Base-by-base conservation (phyloP, 2,797 vertebrate species). In the Macroramphosus scolopax region DNA sequence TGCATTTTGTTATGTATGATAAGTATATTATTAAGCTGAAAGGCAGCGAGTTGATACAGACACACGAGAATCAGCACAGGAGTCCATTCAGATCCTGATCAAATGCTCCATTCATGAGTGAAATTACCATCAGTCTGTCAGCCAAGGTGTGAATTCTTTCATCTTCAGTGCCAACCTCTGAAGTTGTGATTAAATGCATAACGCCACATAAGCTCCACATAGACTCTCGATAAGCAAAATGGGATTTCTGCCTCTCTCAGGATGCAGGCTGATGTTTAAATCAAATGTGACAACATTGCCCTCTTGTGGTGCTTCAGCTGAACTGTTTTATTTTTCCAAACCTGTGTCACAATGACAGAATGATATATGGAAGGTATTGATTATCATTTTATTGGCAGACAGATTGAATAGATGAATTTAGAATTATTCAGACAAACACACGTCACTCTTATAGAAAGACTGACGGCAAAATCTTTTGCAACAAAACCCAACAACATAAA, bases 61-160 rank as follows among this genome's bases (percentile, higher is more conserved):
- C 77, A 64, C 77, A 78, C 47, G 64, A 81, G 73, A 78, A 72
- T 78, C 65, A 51, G 72, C 69, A 77, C 68, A 53, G 78, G 64
- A 78, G 69, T 85, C 79, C 79, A 84, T 87, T 87, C 78, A 82
- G 68, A 80, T 84, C 63, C 81, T 81, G 82, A 89, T 89, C 85
- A 87, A 89, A 87, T 80, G 83, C 81, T 87, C 80, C 87, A 87
- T 86, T 89, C 84, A 89, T 82, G 84, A 86, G 85, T 87, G 83
- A 87, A 89, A 89, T 87, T 86, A 87, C 80, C 76, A 74, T 85
- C 77, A 77, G 80, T 77, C 84, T 85, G 83, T 83, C 80, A 77
- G 76, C 72, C 72, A 63, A 87, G 81, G 85, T 89, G 85, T 85
- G 85, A 87, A 87, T 85, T 76, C 77, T 84, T 84, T 86, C 85